Conservation (phyloP, 2,113 vertebrate genomes). For the Caranx ignobilis region DNA sequence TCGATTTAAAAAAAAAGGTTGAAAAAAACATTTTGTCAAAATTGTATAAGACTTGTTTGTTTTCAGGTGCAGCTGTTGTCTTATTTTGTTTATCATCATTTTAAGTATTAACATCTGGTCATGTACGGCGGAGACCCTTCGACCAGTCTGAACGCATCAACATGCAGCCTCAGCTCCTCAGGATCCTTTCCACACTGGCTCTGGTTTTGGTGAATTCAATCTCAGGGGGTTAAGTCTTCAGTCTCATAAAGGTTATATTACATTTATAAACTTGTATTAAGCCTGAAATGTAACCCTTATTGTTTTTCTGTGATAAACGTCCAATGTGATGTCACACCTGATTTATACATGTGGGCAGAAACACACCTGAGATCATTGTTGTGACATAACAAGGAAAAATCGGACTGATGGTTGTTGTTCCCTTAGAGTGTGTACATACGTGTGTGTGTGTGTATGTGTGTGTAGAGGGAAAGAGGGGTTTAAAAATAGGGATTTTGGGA, state of each 20-base stretch:
- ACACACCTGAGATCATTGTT: conserved; percentile 17
- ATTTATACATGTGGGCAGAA: background rate
- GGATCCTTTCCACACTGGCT: background rate
- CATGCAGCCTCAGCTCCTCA: conserved; percentile 6
- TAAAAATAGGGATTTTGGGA: conserved; percentile 1
- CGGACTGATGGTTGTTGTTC: background rate
- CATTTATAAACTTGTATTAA: background rate
- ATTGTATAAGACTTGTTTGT: background rate
- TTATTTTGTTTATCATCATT: background rate
- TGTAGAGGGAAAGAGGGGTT: background rate
- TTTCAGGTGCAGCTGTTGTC: background rate
- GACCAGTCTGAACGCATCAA: background rate
- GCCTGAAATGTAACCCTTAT: background rate
- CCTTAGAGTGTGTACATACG: background rate
- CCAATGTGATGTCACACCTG: background rate
- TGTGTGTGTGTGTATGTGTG: too few relatives aligned
- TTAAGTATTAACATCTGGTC: background rate
- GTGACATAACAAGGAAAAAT: background rate
- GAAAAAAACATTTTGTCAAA: background rate
- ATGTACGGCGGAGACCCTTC: too few relatives aligned
- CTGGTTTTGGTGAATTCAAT: background rate
- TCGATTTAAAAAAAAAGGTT: background rate
- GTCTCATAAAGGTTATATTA: background rate
- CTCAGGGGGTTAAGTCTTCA: background rate
- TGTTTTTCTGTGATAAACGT: background rate